Evolutionary conservation across 2,888 invertebrate species (phyloP).

Genomic region (Aphidius colemani): DNA sequence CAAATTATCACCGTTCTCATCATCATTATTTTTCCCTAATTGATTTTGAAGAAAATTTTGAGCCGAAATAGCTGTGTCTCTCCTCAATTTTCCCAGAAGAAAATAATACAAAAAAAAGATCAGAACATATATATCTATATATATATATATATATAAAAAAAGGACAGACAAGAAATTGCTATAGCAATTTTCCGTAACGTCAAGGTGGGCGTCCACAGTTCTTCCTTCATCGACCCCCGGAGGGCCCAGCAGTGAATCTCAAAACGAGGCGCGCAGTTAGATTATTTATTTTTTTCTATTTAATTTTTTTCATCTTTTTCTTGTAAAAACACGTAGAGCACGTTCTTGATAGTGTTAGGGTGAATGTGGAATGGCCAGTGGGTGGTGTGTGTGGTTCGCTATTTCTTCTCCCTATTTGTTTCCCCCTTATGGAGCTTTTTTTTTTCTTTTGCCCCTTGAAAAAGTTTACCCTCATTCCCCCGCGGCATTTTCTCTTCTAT

Average conservation of each 20-base stretch:
- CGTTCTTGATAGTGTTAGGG: slow-evolving; percentile 8
- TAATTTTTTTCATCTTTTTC: slow-evolving; percentile 28
- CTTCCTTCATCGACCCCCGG: neutral
- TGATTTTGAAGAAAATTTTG: too few relatives aligned
- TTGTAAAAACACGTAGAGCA: slow-evolving; percentile 37
- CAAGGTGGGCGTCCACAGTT: slow-evolving; percentile 29
- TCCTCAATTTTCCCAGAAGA: neutral
- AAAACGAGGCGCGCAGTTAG: slow-evolving; percentile 26
- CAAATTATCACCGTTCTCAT: neutral
- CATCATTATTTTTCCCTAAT: too few relatives aligned
- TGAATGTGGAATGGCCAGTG: slow-evolving; percentile 45
- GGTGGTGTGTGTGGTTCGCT: slow-evolving; percentile 42
- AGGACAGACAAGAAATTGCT: slow-evolving; percentile 26
- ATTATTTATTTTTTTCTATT: slow-evolving; percentile 25
- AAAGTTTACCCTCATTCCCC: slow-evolving; percentile 29
- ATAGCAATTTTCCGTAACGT: slow-evolving; percentile 38
- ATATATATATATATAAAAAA: neutral
- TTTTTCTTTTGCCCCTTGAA: slow-evolving; percentile 19
- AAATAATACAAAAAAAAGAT: neutral
- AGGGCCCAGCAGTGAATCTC: slow-evolving; percentile 15
- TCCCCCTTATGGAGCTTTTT: slow-evolving; percentile 24
- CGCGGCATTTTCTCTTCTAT: slow-evolving; percentile 17
- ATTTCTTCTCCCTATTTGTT: slow-evolving; percentile 25
- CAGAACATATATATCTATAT: too few relatives aligned
- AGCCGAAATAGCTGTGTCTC: neutral